phyloP scores from a whole-genome alignment of 1,140 invertebrate genomes.

The Scaptomyza hsui region DNA sequence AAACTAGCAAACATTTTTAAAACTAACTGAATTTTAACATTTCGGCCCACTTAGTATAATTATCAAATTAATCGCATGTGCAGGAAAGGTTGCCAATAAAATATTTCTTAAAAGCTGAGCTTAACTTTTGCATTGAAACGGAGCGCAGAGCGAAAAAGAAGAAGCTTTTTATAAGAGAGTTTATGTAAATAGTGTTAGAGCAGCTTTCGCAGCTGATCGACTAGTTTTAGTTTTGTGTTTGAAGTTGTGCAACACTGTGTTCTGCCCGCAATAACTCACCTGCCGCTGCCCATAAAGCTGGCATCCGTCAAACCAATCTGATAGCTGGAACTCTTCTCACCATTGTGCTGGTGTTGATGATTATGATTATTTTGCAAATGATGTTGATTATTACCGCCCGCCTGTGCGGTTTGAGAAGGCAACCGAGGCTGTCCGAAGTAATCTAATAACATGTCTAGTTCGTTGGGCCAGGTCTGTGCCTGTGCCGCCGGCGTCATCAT shows the following conservation, averaged over 20 bases:
- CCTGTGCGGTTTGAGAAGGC: not conserved
- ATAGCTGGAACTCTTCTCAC: conserved; percentile 74
- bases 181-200: not conserved
- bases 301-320: conserved; percentile 70
- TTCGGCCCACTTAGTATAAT: conserved; percentile 19
- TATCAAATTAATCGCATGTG: conserved; percentile 56
- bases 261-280: conserved; percentile 44
- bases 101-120: not conserved
- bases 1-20: conserved; percentile 51
- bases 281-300: conserved; percentile 73
- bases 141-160: too few species aligned
- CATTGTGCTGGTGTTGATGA: conserved; percentile 43
- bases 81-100: not conserved
- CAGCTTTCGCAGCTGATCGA: not conserved
- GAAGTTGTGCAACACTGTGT: not conserved
- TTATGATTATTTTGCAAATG: conserved; percentile 34
- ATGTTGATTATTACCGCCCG: conserved; percentile 25
- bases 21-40: not conserved
- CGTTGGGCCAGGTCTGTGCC: conserved; percentile 63
- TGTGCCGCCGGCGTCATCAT: conserved; percentile 72
- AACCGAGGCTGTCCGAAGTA: conserved; percentile 49
- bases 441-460: conserved; percentile 58
- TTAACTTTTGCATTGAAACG: too few species aligned
- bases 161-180: too few species aligned
- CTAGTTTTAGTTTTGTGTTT: not conserved